Evolutionary conservation across 2,797 vertebrate genomes (phyloP).

Genomic region (Syngnathus acus): DNA sequence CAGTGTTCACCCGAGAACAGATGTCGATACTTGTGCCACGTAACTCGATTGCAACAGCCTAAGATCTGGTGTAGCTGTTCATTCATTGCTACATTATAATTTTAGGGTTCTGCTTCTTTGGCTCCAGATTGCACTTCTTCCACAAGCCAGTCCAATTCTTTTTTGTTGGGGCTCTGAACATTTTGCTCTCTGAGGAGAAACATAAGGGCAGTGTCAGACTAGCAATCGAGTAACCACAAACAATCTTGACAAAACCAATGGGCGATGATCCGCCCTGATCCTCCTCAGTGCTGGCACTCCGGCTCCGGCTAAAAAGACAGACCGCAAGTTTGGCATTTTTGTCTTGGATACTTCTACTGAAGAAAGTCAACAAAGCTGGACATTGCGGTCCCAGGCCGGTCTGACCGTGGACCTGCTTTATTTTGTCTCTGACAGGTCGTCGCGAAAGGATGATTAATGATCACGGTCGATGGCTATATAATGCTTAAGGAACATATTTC

Average conservation of each 20-base stretch:
- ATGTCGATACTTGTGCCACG: slow-evolving; percentile 20
- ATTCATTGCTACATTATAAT: slow-evolving; percentile 40
- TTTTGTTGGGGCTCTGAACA: slow-evolving; percentile 40
- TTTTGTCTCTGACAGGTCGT: slow-evolving; percentile 36
- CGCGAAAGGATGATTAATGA: slow-evolving; percentile 22
- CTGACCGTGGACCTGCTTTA: slow-evolving; percentile 12
- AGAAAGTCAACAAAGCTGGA: slow-evolving; percentile 39
- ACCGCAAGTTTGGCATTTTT: slow-evolving; percentile 38
- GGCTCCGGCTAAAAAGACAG: slow-evolving; percentile 47
- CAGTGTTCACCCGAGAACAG: not conserved
- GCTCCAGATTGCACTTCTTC: slow-evolving; percentile 47
- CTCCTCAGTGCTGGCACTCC: slow-evolving; percentile 39
- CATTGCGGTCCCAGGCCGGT: slow-evolving; percentile 28
- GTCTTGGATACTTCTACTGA: slow-evolving; percentile 39
- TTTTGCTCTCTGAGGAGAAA: slow-evolving; percentile 28
- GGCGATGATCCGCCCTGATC: slow-evolving; percentile 48
- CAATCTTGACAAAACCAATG: slow-evolving; percentile 52
- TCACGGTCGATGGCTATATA: slow-evolving; percentile 20
- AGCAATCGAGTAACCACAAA: slow-evolving; percentile 53
- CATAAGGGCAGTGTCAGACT: slow-evolving; percentile 29
- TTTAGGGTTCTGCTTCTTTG: slow-evolving; percentile 40
- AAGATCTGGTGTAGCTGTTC: slow-evolving; percentile 26
- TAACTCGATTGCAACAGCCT: slow-evolving; percentile 1
- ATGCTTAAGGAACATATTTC: slow-evolving; percentile 3
- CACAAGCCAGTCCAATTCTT: slow-evolving; percentile 24